These are phyloP conservation scores for Peromyscus nudipes DNA, from an alignment of 2,797 vertebrate species.

Conservation along the genomic window DNA sequence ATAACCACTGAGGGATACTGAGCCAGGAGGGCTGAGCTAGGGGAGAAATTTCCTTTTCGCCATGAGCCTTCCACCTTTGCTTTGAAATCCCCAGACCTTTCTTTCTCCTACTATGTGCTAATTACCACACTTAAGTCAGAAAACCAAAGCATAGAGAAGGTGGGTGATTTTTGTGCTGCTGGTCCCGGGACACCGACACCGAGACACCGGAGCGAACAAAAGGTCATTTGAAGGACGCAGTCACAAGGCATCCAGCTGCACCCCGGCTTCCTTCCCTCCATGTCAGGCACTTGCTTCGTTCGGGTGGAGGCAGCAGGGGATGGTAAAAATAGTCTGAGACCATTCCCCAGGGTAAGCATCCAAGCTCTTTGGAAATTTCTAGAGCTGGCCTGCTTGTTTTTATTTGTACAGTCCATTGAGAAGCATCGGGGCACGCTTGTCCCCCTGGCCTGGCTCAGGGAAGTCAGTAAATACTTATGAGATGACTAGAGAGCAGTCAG, in stretches of 20 bases:
- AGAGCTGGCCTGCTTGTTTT: constrained; percentile 67
- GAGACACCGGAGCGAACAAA: background rate
- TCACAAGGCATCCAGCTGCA: fast-evolving
- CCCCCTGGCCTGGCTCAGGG: constrained; percentile 60
- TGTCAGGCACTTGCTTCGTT: background rate
- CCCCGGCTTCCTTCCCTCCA: background rate
- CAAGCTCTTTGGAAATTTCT: constrained; percentile 71
- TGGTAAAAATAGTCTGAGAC: background rate
- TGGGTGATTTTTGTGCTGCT: background rate
- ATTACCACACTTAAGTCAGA: background rate
- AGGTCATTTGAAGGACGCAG: background rate
- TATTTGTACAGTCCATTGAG: constrained; percentile 1
- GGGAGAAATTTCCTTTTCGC: constrained; percentile 31
- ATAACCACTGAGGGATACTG: constrained; percentile 7
- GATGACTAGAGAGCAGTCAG: constrained; percentile 75
- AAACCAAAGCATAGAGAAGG: background rate
- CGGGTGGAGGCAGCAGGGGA: fast-evolving
- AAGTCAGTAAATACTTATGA: constrained; percentile 84
- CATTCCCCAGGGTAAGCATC: background rate
- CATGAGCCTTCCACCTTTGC: background rate
- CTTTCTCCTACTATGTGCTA: constrained; percentile 3
- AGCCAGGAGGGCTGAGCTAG: background rate
- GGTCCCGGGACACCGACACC: background rate
- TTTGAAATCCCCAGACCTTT: constrained; percentile 62
- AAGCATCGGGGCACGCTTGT: constrained; percentile 67